Conservation (phyloP, 2,888 invertebrate species). For the Neocrepidodera transversa region DNA sequence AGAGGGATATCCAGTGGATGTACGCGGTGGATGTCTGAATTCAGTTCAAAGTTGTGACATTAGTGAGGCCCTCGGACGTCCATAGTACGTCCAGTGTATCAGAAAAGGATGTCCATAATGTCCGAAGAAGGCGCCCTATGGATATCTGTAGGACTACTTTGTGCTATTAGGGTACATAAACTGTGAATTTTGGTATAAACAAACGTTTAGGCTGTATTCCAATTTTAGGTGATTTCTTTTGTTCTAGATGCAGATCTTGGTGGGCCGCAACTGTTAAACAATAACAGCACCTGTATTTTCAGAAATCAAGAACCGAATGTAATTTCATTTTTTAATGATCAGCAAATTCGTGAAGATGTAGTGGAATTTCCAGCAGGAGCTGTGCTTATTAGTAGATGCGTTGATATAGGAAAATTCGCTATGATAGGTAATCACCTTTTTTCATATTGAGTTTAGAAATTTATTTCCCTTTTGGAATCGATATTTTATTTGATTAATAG, state of each 20-base stretch:
- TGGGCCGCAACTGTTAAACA: slow-evolving; percentile 48
- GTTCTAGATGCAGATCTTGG: slow-evolving; percentile 52
- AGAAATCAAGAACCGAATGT: slow-evolving; percentile 80
- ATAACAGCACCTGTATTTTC: slow-evolving; percentile 78
- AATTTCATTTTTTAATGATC: slow-evolving; percentile 81
- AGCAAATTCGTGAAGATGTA: slow-evolving; percentile 76
- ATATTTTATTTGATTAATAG: no score
- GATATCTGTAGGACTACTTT: no score
- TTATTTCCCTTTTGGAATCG: no score
- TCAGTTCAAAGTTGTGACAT: no score
- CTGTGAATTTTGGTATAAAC: no score
- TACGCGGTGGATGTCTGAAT: no score
- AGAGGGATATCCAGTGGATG: no score
- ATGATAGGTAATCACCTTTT: slow-evolving; percentile 63
- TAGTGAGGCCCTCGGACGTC: no score
- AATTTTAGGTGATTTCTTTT: slow-evolving; percentile 1
- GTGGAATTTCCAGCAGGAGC: slow-evolving; percentile 80
- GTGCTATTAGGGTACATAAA: no score
- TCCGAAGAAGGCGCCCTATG: no score
- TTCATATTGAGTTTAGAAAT: neutral
- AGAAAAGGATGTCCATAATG: neutral
- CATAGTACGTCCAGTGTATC: no score
- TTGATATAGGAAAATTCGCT: slow-evolving; percentile 85
- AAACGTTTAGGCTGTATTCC: no score
- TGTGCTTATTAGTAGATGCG: slow-evolving; percentile 70